These are phyloP conservation scores for Mya arenaria DNA, from an alignment of 1,140 invertebrate genomes.

Conservation along the genomic window DNA sequence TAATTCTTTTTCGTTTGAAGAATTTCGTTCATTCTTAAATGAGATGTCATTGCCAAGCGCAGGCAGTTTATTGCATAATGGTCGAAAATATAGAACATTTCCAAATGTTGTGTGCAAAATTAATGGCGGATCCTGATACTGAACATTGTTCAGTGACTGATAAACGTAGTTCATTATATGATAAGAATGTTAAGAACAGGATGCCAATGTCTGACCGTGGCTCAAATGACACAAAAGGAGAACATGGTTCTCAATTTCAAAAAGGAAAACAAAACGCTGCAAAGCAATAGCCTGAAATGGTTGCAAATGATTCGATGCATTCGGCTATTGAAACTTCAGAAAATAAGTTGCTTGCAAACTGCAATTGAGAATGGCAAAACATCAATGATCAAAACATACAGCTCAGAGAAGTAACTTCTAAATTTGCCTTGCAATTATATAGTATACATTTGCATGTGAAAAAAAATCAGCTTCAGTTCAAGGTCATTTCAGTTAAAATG, in stretches of 20 bases:
- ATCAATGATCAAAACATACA: background rate
- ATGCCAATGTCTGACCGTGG: background rate
- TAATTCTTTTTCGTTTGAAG: no score
- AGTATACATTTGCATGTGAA: no score
- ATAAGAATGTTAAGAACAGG: background rate
- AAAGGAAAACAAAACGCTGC: background rate
- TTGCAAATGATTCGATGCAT: background rate
- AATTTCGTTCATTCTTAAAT: no score
- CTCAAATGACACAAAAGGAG: background rate
- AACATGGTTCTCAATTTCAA: background rate
- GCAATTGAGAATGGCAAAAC: background rate
- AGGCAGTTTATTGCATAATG: no score
- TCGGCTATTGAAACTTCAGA: background rate
- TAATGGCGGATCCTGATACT: no score
- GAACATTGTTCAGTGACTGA: no score
- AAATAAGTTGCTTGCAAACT: background rate
- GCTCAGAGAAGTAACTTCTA: background rate
- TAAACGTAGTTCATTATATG: background rate
- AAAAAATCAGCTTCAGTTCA: no score
- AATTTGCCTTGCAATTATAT: background rate
- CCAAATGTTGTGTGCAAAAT: no score
- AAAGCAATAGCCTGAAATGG: background rate
- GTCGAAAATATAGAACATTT: no score
- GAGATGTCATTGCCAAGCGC: no score
- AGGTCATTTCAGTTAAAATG: no score